phyloP scores from a whole-genome alignment of 2,797 vertebrate species.

The Streptopelia turtur region DNA sequence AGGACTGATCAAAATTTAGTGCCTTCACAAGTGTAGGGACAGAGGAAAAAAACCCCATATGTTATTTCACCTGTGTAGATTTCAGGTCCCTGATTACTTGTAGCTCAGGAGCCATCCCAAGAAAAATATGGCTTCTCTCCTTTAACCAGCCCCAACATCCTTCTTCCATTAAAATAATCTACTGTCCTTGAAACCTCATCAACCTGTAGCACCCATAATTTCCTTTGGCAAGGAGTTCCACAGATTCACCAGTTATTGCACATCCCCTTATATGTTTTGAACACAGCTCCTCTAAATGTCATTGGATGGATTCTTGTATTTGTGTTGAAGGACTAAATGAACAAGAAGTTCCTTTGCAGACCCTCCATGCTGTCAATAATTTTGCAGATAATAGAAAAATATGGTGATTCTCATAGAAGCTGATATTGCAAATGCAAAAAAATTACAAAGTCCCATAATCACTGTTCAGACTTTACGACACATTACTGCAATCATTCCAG shows the following conservation, averaged over 20 bases:
- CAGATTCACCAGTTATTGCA: not conserved
- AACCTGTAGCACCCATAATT: not conserved
- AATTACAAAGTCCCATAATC: not conserved
- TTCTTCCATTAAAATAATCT: not conserved
- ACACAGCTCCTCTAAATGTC: not conserved
- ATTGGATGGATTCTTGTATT: not conserved
- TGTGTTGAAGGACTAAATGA: not conserved
- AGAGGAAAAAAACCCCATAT: not conserved
- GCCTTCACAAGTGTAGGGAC: not conserved
- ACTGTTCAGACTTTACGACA: not conserved
- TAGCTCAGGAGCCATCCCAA: not conserved
- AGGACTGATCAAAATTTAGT: not conserved
- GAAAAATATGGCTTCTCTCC: not conserved
- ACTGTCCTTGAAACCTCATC: not conserved
- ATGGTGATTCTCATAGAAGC: not conserved
- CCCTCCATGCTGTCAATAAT: not conserved
- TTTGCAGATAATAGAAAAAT: not conserved
- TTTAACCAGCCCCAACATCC: not conserved
- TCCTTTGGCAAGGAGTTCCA: not conserved
- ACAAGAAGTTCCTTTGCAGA: not conserved
- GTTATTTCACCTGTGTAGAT: not conserved
- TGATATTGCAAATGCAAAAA: not conserved
- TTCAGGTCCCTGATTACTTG: not conserved
- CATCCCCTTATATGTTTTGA: not conserved
- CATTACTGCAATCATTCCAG: not conserved